Base-by-base conservation (phyloP, 2,888 invertebrate genomes). In the Eupithecia vulgata region DNA sequence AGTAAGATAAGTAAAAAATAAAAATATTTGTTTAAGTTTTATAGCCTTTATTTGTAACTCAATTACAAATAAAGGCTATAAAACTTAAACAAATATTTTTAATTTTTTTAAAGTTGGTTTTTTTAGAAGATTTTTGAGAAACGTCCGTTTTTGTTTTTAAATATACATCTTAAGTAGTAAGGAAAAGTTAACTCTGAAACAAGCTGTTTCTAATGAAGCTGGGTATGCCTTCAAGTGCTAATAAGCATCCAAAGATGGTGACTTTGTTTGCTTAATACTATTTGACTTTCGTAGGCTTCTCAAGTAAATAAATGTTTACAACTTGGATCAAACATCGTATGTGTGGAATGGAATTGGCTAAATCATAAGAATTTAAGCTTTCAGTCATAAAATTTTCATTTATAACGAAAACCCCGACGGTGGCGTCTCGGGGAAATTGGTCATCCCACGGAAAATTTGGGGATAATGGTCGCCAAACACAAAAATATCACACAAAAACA, bases 171-270 rank as follows among this genome's bases (percentile, higher is more conserved):
- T n/a, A n/a, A n/a, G n/a, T n/a, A n/a, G n/a, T n/a, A n/a, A n/a
- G n/a, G n/a, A n/a, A n/a, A n/a, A n/a, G n/a, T n/a, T n/a, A 57
- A 57, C 52, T 21, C 52, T 21, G 10, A 57, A 57, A 64, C 37
- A 8, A 37, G 62, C 62, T 64, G 34, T 37, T 64, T 37, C 5
- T 12, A 17, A 64, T 17, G 13, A 57, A 37, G 37, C 62, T 64
- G 12, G n/a, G 17, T 10, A 35, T 12, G 34, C 62, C 62, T 64
- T n/a, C 15, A 64, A 64, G 37, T 64, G 37, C n/a, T 64, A 70
- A 73, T 72, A 72, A 68, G 68, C 73, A 67, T 70, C 17, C 67
- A 40, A 73, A 67, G 62, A 70, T 67, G 69, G 67, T 37, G 67
- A 70, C 67, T 73, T 70, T 66, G 70, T 67, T 70, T 73, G 52